Evolutionary conservation across 2,113 vertebrate species (phyloP).

Genomic region (Marmota flaviventris): DNA sequence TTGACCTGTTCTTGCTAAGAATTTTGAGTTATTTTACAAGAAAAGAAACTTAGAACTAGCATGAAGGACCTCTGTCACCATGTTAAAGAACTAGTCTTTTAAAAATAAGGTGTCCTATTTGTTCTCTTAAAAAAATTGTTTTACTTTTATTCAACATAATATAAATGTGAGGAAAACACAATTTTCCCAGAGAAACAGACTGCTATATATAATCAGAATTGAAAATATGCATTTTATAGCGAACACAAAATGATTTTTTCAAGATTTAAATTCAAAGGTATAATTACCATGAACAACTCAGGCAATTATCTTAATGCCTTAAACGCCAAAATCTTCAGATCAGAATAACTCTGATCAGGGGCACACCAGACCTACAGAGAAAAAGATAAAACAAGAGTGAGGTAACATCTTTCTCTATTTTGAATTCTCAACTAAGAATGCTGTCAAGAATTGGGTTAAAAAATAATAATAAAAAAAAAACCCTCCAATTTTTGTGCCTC

Average conservation of each 20-base stretch:
- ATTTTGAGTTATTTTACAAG: neutral
- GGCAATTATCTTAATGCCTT: conserved; percentile 85
- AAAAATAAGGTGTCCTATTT: conserved; percentile 3
- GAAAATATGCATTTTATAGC: neutral
- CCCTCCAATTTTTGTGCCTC: conserved; percentile 14
- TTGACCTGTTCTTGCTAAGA: neutral
- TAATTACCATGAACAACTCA: conserved; percentile 90
- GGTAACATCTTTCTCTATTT: neutral
- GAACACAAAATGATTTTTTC: neutral
- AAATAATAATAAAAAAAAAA: neutral
- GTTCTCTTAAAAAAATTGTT: neutral
- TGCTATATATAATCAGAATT: neutral
- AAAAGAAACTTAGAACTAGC: conserved; percentile 24
- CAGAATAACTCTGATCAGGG: conserved; percentile 80
- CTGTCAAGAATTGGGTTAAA: neutral
- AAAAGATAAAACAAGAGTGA: conserved; percentile 54
- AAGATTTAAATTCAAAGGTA: conserved; percentile 63
- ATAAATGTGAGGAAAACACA: conserved; percentile 36
- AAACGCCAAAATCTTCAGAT: conserved; percentile 83
- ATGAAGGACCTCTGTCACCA: neutral
- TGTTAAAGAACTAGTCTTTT: neutral
- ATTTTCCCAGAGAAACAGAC: conserved; percentile 1
- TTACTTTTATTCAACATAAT: conserved; percentile 42
- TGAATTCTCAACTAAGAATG: conserved; percentile 41
- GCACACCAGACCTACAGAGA: conserved; percentile 85